phyloP scores from a whole-genome alignment of 2,888 invertebrate genomes.

The Leptinotarsa peninsularis region DNA sequence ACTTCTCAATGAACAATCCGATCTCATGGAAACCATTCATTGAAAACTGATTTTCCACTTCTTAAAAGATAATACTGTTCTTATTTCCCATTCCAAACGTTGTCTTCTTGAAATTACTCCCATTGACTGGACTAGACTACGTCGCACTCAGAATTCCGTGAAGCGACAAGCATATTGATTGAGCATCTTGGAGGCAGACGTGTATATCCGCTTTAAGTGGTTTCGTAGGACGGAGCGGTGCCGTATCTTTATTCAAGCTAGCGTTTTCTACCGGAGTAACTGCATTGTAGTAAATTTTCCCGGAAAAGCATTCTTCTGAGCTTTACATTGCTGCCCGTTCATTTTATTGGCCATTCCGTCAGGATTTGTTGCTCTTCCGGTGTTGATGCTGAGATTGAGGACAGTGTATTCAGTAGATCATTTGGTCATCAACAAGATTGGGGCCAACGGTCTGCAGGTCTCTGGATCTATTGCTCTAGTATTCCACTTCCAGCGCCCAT shows the following conservation, averaged over 20 bases:
- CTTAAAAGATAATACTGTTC: no score
- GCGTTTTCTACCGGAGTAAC: neutral
- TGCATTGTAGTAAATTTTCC: neutral
- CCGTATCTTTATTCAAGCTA: slow-evolving; percentile 9
- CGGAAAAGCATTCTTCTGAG: neutral
- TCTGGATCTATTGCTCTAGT: no score
- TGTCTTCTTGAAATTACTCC: no score
- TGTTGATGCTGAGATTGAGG: neutral
- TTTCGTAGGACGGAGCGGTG: neutral
- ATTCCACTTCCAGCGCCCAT: no score
- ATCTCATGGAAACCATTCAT: no score
- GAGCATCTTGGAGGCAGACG: slow-evolving; percentile 12
- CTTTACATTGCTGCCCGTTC: neutral
- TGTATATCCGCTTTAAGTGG: slow-evolving; percentile 23
- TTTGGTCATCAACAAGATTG: neutral
- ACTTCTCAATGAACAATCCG: no score
- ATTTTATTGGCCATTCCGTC: neutral
- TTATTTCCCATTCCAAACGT: no score
- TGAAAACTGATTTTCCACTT: no score
- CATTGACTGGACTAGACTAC: slow-evolving; percentile 7
- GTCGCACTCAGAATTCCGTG: neutral
- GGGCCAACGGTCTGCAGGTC: no score
- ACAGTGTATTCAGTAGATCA: neutral
- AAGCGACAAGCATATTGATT: slow-evolving; percentile 16
- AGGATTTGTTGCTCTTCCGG: neutral